Evolutionary conservation across 2,888 invertebrate species (phyloP), one percentile per base, ranked within the genome.

Genomic region (Drosophila paramelanica): DNA sequence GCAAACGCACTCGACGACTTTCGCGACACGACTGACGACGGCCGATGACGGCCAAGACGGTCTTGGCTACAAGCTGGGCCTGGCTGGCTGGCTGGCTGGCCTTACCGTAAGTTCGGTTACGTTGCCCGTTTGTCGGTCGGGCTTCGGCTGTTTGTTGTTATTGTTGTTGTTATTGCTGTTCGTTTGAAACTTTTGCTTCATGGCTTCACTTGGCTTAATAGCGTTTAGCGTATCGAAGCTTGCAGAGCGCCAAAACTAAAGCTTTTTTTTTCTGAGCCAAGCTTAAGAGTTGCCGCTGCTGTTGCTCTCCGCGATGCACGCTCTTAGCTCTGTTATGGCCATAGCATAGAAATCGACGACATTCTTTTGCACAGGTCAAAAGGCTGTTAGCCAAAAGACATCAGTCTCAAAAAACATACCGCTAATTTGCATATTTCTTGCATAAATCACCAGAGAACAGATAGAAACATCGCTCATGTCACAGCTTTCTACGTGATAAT

Each of bases 1-100:
- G 79, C 88, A 91, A 90, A 90, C 91, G 90, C 88, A 92, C 92
- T 91, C 92, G 89, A 91, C 91, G 91, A 91, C 92, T 92, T 92
- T 91, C 92, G 91, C 92, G 92, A 92, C 90, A 90, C 91, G 92
- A 92, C 92, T 92, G 90, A 92, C 77, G 71, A 68, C 31, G 31
- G 31, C 31, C 31, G 31, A 31, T 31, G 31, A 31, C 78, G 73
- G 77, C 71, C 68, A 81, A 74, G 68, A 80, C 73, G 59, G 67
- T 79, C 69, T 79, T 70, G 85, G 78, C 59, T 55, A 58, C 31
- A 58, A 58, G 55, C 59, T 61, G 60, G 56, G 60, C 60, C 59
- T 39, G 60, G 45, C 59, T 36, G 25, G 42, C 59, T 64, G 46
- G 49, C 60, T 73, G 36, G 59, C 72, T 70, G 71, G 65, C 74